Evolutionary conservation across 2,113 vertebrate species (phyloP), one percentile per base, ranked within the genome.

Genomic region (Pseudolaguvia tuberculata): DNA sequence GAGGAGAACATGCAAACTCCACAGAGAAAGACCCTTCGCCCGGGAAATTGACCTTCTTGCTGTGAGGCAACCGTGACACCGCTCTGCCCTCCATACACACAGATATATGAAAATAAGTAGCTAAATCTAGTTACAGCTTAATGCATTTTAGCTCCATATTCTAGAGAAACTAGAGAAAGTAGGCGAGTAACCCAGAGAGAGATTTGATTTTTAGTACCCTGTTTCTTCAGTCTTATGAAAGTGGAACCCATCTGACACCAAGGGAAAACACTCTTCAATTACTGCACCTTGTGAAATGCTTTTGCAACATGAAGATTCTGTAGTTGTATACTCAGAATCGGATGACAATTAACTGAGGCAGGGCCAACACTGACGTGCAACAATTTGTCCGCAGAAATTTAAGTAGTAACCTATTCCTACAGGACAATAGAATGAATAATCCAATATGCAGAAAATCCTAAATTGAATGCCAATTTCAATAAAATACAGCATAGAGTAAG

Each of bases 271-370:
- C 48, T 62, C 52, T 51, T 29, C 17, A 52, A 70, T 73, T 74
- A 77, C 66, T 73, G 25, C 50, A 55, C 65, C 42, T 47, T 53
- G 25, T 73, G 72, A 35, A 76, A 79, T 59, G 67, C 8, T 42
- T 42, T 42, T 13, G 9, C 3, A 29, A 57, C n/a, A 70, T 61
- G 50, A 31, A 72, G 51, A 57, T 69, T 55, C 31, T 72, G 29
- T 50, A 51, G 31, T 62, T 65, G 14, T 76, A 31, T 72, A 31
- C 56, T 79, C 62, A 68, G 58, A 68, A 70, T 53, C 52, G 31
- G 50, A 61, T 79, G 73, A 73, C 50, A 76, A 23, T 25, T 72
- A 59, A 56, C n/a, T 56, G 62, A 76, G 62, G 20, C 27, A 47
- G 23, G 56, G 42, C 62, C 52, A 61, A 72, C 56, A 51, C 45